phyloP scores from a whole-genome alignment of 2,797 vertebrate genomes.

The Miichthys miiuy region DNA sequence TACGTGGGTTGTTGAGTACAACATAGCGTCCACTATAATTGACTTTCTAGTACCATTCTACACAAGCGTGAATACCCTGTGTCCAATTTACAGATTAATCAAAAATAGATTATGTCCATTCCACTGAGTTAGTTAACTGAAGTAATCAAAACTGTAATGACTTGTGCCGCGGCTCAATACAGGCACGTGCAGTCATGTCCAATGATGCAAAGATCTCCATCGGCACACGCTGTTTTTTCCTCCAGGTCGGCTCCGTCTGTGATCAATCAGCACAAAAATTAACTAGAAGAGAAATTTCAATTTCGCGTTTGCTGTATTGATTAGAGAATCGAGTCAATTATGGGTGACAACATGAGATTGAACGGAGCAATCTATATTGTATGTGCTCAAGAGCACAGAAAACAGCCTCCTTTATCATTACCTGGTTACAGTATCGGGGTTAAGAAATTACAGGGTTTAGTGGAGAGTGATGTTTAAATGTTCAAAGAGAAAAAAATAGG shows the following conservation, averaged over 20 bases:
- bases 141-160: slow-evolving; percentile 74
- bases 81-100: slow-evolving; percentile 62
- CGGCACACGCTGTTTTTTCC: slow-evolving; percentile 38
- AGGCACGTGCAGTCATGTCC: slow-evolving; percentile 50
- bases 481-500: neutral
- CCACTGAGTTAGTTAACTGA: slow-evolving; percentile 62
- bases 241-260: slow-evolving; percentile 26
- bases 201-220: slow-evolving; percentile 70
- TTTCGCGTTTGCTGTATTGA: slow-evolving; percentile 74
- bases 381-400: slow-evolving; percentile 49
- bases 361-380: slow-evolving; percentile 61
- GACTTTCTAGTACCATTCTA: slow-evolving; percentile 34
- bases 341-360: slow-evolving; percentile 64
- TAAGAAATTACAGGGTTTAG: slow-evolving; percentile 28
- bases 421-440: slow-evolving; percentile 29
- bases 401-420: slow-evolving; percentile 44
- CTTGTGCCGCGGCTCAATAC: slow-evolving; percentile 63
- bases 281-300: slow-evolving; percentile 74
- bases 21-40: slow-evolving; percentile 26
- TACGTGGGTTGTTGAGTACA: neutral
- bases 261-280: slow-evolving; percentile 76
- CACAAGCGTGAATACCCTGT: slow-evolving; percentile 20
- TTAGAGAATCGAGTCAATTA: slow-evolving; percentile 78
- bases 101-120: slow-evolving; percentile 62
- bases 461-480: slow-evolving; percentile 4